Evolutionary conservation across 2,113 vertebrate genomes (phyloP).

Genomic region (Asarcornis scutulata): DNA sequence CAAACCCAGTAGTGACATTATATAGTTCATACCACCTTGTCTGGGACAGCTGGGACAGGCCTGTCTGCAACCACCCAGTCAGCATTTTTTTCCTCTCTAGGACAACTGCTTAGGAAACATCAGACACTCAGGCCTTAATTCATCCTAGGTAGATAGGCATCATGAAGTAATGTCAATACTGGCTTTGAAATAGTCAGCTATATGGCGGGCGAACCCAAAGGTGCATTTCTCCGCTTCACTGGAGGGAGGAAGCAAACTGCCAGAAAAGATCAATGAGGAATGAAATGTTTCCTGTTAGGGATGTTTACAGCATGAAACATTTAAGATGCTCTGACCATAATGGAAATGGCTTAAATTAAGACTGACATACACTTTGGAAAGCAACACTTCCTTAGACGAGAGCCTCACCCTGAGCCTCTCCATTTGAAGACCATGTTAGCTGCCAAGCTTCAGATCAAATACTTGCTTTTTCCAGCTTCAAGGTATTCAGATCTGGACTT

Average conservation of each 20-base stretch:
- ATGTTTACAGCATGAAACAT: slow-evolving; percentile 34
- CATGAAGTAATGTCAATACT: neutral
- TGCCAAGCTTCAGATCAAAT: neutral
- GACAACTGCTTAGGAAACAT: neutral
- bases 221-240: neutral
- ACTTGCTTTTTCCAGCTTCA: neutral
- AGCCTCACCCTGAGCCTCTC: neutral
- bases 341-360: slow-evolving; percentile 14
- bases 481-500: neutral
- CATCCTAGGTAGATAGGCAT: neutral
- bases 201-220: neutral
- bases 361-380: neutral
- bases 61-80: neutral
- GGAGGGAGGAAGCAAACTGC: slow-evolving; percentile 1
- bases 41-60: neutral
- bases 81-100: neutral
- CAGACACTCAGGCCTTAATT: neutral
- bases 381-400: neutral
- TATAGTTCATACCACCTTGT: neutral
- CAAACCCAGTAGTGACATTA: neutral
- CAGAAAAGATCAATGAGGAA: slow-evolving; percentile 47
- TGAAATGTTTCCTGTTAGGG: slow-evolving; percentile 47
- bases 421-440: neutral
- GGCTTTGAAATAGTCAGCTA: neutral
- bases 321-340: neutral